Base-by-base conservation (phyloP, 1,140 invertebrate genomes). In the Anastrepha obliqua region DNA sequence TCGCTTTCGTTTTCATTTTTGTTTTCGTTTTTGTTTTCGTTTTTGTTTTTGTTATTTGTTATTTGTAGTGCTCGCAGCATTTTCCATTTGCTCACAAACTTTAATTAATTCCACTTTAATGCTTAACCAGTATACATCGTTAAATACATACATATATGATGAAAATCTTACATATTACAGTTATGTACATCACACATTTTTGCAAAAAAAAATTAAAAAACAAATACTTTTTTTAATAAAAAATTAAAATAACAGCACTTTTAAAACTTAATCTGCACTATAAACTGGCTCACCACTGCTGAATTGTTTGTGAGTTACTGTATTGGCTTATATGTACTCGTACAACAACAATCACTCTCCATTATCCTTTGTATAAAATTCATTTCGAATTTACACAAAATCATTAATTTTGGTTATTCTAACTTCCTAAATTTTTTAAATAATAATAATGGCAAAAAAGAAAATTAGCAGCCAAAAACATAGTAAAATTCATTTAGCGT, bases 151-250 rank as follows among this genome's bases (percentile, higher is more conserved):
- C 3, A 85, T 85, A 85, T 85, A 86, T 20, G 15, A 62, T 42
- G 15, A 51, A 6, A 20, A 15, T 62, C 62, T 62, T 86, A 65
- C 44, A 86, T 62, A 86, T 51, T 13, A 64, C 6, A 59, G 44
- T 86, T 65, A 62, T 86, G 44, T 86, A 65, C 58, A 86, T 86
- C 85, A 62, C 85, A 20, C 20, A n/a, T 65, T 86, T 59, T 51
- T 47, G 11, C 9, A 59, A 39, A 86, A 3, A 86, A 39, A 85
- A 85, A 1, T 11, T 39, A 85, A 3, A 44, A 29, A 29, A 44
- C 62, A 86, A 60, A 17, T 11, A 55, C 51, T 55, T 55, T 55
- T 55, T 51, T 2, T 0, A 78, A 78, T 51, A 29, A 29, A 29
- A 29, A 29, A 29, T 29, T 29, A 29, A 29, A 29, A 29, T 17